Base-by-base conservation (phyloP, 2,888 invertebrate genomes). In the Eretmocerus hayati region DNA sequence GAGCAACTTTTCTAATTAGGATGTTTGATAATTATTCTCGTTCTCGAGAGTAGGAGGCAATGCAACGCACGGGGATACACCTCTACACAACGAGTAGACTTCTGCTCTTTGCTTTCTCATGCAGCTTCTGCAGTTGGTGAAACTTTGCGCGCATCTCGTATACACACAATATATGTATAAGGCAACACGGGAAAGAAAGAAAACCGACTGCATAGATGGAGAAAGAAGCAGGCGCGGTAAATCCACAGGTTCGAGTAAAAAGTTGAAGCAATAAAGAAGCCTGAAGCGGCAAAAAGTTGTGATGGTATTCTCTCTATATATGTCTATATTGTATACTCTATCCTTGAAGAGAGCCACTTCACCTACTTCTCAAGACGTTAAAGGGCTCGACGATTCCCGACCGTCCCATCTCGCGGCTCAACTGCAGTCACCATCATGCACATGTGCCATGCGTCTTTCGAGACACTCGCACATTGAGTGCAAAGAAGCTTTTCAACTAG, bases 1-100 rank as follows among this genome's bases (percentile, higher is more conserved):
- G n/a, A n/a, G n/a, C 15, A 42, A 50, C 42, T 50, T 46, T 50
- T 38, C 41, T 41, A 48, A 51, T 48, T 51, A 41, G 44, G 23
- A 32, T 37, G 33, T 48, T 44, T 30, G 26, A 41, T 42, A 47
- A 51, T 51, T 48, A 47, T 51, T 40, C 44, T 16, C 39, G 19
- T 23, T 22, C 22, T 1, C 13, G 19, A 23, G 13, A 13, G 13
- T 13, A 13, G 8, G 38, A 9, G 4, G 21, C 20, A 11, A 19
- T 4, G 38, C 6, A 9, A 22, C 3, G n/a, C 13, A 38, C 5
- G 22, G 5, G 19, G 9, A 38, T n/a, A n/a, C n/a, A n/a, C n/a
- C n/a, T n/a, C n/a, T n/a, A n/a, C n/a, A n/a, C n/a, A n/a, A n/a
- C n/a, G n/a, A n/a, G n/a, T n/a, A n/a, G n/a, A n/a, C n/a, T n/a